Percentiles rank a stretch among this genome's conserved stretches.
Evolutionary conservation across 2,888 invertebrate genomes (phyloP).

Genomic region (Nysson spinosus): DNA sequence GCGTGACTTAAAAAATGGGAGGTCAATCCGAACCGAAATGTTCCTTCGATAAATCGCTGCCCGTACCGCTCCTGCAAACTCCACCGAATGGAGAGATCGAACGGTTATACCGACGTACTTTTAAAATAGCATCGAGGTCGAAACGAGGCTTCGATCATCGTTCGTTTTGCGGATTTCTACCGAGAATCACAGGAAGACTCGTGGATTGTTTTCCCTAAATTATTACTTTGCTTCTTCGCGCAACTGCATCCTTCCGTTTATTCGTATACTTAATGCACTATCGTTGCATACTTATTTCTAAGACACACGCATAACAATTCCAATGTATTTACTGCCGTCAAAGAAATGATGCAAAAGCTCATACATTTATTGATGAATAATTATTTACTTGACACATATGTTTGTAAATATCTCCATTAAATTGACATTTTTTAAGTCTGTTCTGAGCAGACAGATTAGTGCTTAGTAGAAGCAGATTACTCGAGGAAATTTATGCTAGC

Average conservation of each 20-base stretch:
- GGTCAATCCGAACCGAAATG: constrained; percentile 9
- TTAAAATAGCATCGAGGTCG: constrained; percentile 69
- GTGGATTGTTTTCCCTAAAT: background rate
- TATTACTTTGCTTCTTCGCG: too few species aligned
- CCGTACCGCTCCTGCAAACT: constrained; percentile 5
- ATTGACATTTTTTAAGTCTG: constrained; percentile 16
- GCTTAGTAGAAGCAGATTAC: constrained; percentile 21
- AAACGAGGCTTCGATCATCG: constrained; percentile 23
- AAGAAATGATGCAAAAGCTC: too few species aligned
- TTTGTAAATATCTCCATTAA: background rate
- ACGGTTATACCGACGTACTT: constrained; percentile 41
- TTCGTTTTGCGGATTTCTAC: constrained; percentile 23
- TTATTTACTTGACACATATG: too few species aligned
- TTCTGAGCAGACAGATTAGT: constrained; percentile 16
- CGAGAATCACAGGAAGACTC: constrained; percentile 4
- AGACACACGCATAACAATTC: too few species aligned
- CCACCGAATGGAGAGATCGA: constrained; percentile 32
- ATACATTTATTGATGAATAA: too few species aligned
- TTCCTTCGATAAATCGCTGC: constrained; percentile 33
- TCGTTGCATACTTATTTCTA: too few species aligned
- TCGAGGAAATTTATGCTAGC: constrained; percentile 45
- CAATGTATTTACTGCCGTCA: too few species aligned
- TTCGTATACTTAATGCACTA: too few species aligned
- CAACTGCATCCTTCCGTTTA: background rate
- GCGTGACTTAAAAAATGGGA: constrained; percentile 21